Evolutionary conservation across 2,888 invertebrate genomes (phyloP), one percentile per base, ranked within the genome.

Genomic region (Capitulum mitella): DNA sequence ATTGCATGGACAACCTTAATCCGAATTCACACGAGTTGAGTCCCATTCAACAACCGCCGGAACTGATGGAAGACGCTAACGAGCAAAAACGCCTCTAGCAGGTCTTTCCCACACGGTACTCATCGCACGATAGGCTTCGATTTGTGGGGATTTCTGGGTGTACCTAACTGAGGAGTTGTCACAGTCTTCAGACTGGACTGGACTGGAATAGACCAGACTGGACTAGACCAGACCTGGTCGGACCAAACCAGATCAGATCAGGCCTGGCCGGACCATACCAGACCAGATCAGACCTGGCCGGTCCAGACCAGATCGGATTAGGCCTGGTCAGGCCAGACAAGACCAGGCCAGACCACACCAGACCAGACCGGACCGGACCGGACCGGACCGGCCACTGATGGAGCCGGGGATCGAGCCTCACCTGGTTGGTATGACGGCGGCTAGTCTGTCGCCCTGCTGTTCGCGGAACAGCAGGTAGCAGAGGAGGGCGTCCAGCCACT

Each of bases 401-500:
- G n/a, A n/a, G 43, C 6, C 43, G 43, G 43, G 6, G 43, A 12
- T 12, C 6, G 43, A 8, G 43, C 43, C 64, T 2, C 32, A 70
- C 37, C 26, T 22, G 70, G 2, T 22, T 6, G 22, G 70, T 37
- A 70, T 22, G 37, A 37, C 70, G 37, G 70, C 3, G 34, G 16
- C 22, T 1, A 32, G n/a, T 14, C 8, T 37, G 34, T 37, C 22
- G 37, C 70, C 70, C 37, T 34, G 34, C 37, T 70, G 70, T 12
- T 70, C 70, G 5, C 26, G 19, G 37, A 22, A 70, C 22, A 70
- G 70, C 22, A 70, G 37, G 70, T 37, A 70, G 19, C 37, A 70
- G 37, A 70, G 37, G 37, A 70, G 70, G 3, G 70, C 70, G 37
- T 70, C 70, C 70, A 70, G 37, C 70, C 70, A 70, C 70, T 37